Conservation (phyloP, 1,140 invertebrate genomes). For the Fopius arisanus region DNA sequence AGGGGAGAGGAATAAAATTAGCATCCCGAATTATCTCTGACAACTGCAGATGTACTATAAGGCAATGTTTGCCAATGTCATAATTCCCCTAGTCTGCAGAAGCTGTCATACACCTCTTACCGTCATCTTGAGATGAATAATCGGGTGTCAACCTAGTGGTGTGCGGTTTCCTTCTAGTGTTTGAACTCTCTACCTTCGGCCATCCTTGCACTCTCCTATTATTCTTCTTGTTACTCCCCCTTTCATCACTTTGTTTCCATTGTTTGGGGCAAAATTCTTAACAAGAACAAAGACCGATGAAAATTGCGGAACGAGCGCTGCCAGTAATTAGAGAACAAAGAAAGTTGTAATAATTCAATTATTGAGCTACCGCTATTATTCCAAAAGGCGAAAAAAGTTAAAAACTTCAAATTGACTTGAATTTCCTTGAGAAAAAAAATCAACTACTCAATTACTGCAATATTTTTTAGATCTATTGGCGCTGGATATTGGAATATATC, state of each 20-base stretch:
- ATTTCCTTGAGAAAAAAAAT: no score
- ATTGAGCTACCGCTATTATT: no score
- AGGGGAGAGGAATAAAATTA: no score
- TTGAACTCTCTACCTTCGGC: neutral
- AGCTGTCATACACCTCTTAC: neutral
- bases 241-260: neutral
- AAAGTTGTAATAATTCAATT: no score
- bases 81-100: neutral
- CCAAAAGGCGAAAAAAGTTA: no score
- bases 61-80: neutral
- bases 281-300: neutral
- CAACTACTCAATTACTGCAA: no score
- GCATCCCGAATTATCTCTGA: no score
- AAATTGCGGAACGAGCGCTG: neutral
- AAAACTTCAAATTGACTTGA: no score
- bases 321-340: neutral
- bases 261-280: neutral
- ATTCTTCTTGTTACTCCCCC: neutral
- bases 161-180: neutral
- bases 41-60: neutral
- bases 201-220: neutral
- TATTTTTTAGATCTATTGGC: no score
- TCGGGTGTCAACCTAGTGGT: neutral
- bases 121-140: neutral
- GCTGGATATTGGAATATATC: no score